phyloP scores from a whole-genome alignment of 2,113 vertebrate genomes.

The Ceratotherium simum region DNA sequence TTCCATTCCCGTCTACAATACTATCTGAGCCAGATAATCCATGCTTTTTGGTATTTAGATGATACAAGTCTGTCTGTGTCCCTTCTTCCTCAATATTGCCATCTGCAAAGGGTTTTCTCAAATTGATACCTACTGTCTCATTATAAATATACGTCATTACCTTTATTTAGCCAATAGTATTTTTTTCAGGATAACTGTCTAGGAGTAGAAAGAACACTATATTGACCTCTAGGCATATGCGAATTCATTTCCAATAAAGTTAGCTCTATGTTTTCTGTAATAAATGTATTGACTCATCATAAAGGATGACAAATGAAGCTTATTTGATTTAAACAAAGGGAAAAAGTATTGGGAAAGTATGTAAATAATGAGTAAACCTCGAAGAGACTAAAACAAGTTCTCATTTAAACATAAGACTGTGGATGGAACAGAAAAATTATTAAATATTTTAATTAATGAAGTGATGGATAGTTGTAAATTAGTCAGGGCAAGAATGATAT shows the following conservation, averaged over 20 bases:
- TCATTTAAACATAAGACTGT: not conserved
- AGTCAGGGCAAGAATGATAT: not conserved
- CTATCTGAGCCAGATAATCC: not conserved
- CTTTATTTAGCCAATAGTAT: not conserved
- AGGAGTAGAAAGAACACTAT: not conserved
- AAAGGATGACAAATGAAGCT: not conserved
- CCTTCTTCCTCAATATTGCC: not conserved
- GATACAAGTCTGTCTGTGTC: not conserved
- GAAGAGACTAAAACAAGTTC: not conserved
- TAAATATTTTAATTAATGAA: constrained; percentile 4
- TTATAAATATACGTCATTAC: not conserved
- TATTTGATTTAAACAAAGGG: not conserved
- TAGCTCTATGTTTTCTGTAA: not conserved
- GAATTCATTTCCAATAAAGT: not conserved
- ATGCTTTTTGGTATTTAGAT: not conserved
- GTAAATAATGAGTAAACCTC: not conserved
- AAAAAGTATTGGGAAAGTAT: not conserved
- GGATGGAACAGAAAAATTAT: constrained; percentile 28
- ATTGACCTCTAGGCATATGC: not conserved
- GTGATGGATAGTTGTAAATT: not conserved
- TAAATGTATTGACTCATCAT: not conserved
- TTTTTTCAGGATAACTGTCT: not conserved
- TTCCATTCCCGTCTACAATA: no score
- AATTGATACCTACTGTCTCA: not conserved
- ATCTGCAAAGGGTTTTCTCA: not conserved